Evolutionary conservation across 2,797 vertebrate species (phyloP), one percentile per base, ranked within the genome.

Genomic region (Chloroceryle amazona): DNA sequence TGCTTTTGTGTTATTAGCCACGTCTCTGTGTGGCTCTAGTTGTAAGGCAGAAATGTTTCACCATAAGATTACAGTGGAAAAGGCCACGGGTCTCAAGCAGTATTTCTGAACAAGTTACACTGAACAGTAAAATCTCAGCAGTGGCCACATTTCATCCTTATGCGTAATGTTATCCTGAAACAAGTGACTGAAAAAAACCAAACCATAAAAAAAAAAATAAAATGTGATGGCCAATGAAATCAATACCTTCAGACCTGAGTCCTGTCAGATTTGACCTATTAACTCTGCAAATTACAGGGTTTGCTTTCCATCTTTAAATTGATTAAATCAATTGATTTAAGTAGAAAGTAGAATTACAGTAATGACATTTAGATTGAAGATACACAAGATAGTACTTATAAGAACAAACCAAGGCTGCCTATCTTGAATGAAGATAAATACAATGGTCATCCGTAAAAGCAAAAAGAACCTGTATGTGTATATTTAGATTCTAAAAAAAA

Each of bases 401-500:
- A 89, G 78, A 96, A 84, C 21, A 93, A 94, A 89, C 39, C 18
- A 80, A 78, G 58, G 49, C 72, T 66, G 78, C 75, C 54, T 82
- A 14, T 54, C 37, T 23, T 90, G 72, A 82, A 78, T 55, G 42
- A 44, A 91, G 61, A 81, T 73, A 89, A 93, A 92, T 46, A 86
- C 57, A 92, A 42, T 0, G 4, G 51, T 66, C 70, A 90, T 42
- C 35, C 93, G 63, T 82, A 61, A 89, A 82, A 92, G 58, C 44
- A 86, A 81, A 90, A 82, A 85, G 25, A 80, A 86, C 55, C 46
- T 60, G 39, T 49, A 79, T 65, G 26, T 35, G 41, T 83, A 83
- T 46, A 62, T 73, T 85, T 87, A 66, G 44, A 80, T 82, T 81
- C 81, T 87, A 81, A 81, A 76, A 92, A 60, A 57, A 35, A 8